Conservation (phyloP, 2,797 vertebrate genomes). For the Tokudaia tokunoshimensis region DNA sequence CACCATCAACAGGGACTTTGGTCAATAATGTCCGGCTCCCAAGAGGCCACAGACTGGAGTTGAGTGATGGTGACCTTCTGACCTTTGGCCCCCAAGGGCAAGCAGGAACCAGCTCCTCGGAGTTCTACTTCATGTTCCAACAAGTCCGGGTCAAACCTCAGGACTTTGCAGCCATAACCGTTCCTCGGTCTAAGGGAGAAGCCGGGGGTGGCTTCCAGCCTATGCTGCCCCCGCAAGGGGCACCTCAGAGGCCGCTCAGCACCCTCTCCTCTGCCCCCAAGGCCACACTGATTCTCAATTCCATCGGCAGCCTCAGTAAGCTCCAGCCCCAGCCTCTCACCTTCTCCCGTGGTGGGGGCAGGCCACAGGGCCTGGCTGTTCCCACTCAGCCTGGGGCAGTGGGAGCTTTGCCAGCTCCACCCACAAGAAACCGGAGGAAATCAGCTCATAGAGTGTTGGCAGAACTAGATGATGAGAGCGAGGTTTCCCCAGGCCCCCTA, state of each 20-base stretch:
- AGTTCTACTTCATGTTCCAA: slow-evolving; percentile 97
- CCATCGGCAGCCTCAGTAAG: slow-evolving; percentile 96
- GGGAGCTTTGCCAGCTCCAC: slow-evolving; percentile 65
- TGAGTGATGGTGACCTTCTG: slow-evolving; percentile 93
- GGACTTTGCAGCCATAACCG: slow-evolving; percentile 95
- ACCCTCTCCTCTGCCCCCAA: slow-evolving; percentile 73
- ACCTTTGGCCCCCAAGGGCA: slow-evolving; percentile 89
- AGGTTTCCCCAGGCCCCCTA: slow-evolving; percentile 9
- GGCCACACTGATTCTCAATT: slow-evolving; percentile 95
- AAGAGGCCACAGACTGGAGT: slow-evolving; percentile 90
- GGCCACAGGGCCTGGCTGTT: slow-evolving; percentile 49
- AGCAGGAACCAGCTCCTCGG: slow-evolving; percentile 85
- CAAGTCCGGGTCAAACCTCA: slow-evolving; percentile 94
- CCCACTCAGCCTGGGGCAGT: neutral
- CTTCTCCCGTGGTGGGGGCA: slow-evolving; percentile 76
- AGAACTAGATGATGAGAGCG: slow-evolving; percentile 92
- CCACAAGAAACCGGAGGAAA: slow-evolving; percentile 92
- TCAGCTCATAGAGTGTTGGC: slow-evolving; percentile 93
- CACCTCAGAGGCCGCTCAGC: slow-evolving; percentile 82
- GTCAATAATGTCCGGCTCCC: slow-evolving; percentile 93
- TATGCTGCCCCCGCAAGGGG: slow-evolving; percentile 83
- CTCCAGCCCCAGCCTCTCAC: slow-evolving; percentile 93
- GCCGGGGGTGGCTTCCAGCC: slow-evolving; percentile 81
- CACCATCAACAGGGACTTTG: slow-evolving; percentile 90
- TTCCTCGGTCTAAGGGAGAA: slow-evolving; percentile 90